Percentiles rank a stretch among this genome's conserved stretches.
These are phyloP conservation scores for Macropodus opercularis DNA, from an alignment of 2,797 vertebrate genomes.

Conservation along the genomic window DNA sequence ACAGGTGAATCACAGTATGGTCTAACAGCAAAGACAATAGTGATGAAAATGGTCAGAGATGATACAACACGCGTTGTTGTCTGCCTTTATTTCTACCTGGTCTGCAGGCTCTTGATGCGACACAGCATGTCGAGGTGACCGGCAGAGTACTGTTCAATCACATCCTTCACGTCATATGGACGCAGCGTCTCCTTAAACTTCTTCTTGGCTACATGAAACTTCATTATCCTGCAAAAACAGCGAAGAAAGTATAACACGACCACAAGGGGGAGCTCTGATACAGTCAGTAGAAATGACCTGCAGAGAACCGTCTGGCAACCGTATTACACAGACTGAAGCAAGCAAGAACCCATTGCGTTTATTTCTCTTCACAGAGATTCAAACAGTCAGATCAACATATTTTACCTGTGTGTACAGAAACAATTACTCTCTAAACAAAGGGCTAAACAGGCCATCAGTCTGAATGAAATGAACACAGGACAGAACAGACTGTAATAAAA, in stretches of 20 bases:
- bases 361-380: slow-evolving; percentile 6
- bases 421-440: slow-evolving; percentile 44
- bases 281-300: background rate
- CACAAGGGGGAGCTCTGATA: slow-evolving; percentile 61
- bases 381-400: slow-evolving; percentile 16
- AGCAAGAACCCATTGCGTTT: no score
- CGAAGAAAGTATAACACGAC: background rate
- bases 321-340: background rate
- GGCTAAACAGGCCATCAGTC: slow-evolving; percentile 4
- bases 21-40: slow-evolving; percentile 14
- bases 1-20: slow-evolving; percentile 8
- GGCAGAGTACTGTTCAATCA: slow-evolving; percentile 98
- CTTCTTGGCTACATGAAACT: slow-evolving; percentile 97
- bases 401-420: slow-evolving; percentile 35
- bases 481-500: background rate
- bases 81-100: slow-evolving; percentile 80
- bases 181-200: slow-evolving; percentile 98
- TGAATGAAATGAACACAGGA: background rate
- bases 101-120: slow-evolving; percentile 97
- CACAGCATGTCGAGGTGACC: slow-evolving; percentile 97
- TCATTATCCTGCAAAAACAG: slow-evolving; percentile 89
- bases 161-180: slow-evolving; percentile 97
- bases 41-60: background rate
- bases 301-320: background rate
- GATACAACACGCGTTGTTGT: background rate